These are phyloP conservation scores for Pedionomus torquatus DNA, from an alignment of 2,113 vertebrate species.

Conservation along the genomic window DNA sequence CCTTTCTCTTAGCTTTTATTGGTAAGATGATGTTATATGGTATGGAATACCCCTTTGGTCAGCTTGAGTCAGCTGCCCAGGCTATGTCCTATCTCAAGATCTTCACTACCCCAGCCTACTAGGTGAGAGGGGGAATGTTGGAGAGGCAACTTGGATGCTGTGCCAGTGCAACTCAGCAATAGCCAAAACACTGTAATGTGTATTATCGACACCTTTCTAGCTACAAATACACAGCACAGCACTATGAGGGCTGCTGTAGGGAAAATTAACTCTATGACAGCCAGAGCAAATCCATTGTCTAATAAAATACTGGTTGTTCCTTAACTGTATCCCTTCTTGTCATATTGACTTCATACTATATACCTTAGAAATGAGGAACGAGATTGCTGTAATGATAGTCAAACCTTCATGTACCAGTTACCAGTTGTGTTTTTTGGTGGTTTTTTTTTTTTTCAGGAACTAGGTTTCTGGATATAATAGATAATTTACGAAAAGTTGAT, in stretches of 20 bases:
- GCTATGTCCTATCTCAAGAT: neutral
- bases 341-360: neutral
- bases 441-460: too few species aligned
- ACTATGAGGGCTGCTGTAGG: neutral
- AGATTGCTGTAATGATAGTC: neutral
- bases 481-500: neutral
- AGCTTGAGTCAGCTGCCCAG: neutral
- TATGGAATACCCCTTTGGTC: neutral
- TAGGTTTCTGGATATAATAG: too few species aligned
- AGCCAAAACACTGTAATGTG: neutral
- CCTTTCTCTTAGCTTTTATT: neutral
- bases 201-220: neutral
- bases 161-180: neutral
- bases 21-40: neutral
- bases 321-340: neutral
- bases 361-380: neutral
- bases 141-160: neutral
- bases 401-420: neutral
- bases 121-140: neutral
- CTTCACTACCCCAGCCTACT: neutral
- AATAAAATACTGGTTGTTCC: neutral
- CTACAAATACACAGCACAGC: neutral
- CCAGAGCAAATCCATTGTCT: neutral
- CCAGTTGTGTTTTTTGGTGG: too few species aligned
- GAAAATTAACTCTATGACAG: neutral